Percentiles rank a stretch among this genome's conserved stretches.
Conservation (phyloP, 2,113 vertebrate genomes). For the Cacatua alba region DNA sequence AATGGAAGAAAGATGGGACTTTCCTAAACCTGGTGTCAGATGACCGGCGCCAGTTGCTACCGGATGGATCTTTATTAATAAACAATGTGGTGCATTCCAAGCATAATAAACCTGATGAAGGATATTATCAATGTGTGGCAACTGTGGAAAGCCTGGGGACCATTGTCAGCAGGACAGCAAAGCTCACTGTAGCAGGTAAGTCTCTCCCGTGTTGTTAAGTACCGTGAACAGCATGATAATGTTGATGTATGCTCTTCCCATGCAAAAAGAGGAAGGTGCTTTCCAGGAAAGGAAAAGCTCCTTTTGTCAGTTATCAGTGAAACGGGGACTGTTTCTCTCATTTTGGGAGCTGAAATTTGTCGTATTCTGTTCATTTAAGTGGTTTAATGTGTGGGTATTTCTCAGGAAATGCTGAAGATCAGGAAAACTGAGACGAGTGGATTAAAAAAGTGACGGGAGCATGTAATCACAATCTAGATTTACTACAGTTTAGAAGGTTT, state of each 20-base stretch:
- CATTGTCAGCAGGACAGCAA: conserved; percentile 91
- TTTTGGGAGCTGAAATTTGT: background rate
- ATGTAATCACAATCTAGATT: background rate
- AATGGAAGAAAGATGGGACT: conserved; percentile 97
- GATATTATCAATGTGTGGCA: conserved; percentile 94
- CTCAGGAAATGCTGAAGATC: background rate
- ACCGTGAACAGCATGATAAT: too few relatives aligned
- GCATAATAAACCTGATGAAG: conserved; percentile 96
- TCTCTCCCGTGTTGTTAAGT: background rate
- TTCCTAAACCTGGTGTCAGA: conserved; percentile 89
- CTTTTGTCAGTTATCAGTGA: background rate
- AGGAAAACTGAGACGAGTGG: background rate
- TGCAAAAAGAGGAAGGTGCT: background rate
- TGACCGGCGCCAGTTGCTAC: conserved; percentile 87
- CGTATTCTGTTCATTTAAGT: background rate
- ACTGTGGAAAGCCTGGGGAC: conserved; percentile 93
- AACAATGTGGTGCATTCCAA: conserved; percentile 92
- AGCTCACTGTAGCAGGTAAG: conserved; percentile 90
- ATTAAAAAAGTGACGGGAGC: background rate
- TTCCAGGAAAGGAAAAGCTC: background rate
- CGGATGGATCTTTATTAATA: conserved; percentile 90
- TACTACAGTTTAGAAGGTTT: background rate
- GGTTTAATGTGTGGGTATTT: background rate
- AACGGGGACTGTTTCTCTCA: background rate
- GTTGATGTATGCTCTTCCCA: fast-evolving